A percentile compares a stretch with the other conserved stretches of the same genome.
Conservation (phyloP, 92 coral and sea anemone species). For the Ricordea florida region DNA sequence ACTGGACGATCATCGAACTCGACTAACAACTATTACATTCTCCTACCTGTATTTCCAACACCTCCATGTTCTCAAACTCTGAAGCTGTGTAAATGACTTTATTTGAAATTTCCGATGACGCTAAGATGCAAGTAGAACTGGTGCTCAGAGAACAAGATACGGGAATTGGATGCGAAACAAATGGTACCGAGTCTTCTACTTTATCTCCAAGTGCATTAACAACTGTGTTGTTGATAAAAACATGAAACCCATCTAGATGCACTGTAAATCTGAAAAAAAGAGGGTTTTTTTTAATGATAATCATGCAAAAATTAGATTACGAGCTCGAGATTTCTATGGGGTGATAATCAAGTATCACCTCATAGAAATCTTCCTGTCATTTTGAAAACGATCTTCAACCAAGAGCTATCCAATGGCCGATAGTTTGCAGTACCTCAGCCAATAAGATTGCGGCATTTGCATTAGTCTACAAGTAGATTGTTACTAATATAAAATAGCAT, state of each 20-base stretch:
- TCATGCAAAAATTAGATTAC: background rate
- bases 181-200: conserved; percentile 12
- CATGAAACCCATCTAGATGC: conserved; percentile 73
- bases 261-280: conserved; percentile 43
- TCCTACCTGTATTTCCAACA: conserved; percentile 60
- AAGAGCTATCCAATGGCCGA: too few species aligned
- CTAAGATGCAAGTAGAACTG: conserved; percentile 53
- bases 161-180: background rate
- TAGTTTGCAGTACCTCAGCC: too few species aligned
- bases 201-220: conserved; percentile 39
- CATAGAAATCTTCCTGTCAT: too few species aligned
- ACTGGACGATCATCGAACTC: too few species aligned
- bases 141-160: conserved; percentile 44
- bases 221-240: conserved; percentile 9
- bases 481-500: too few species aligned
- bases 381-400: too few species aligned
- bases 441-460: too few species aligned
- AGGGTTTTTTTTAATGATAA: too few species aligned
- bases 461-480: too few species aligned
- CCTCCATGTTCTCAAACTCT: conserved; percentile 61
- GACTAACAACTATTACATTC: too few species aligned
- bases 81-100: conserved; percentile 61
- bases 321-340: too few species aligned
- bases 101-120: conserved; percentile 32
- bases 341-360: too few species aligned